A percentile compares a stretch with the other conserved stretches of the same genome.
These are phyloP conservation scores for Electrophaes corylata DNA, from an alignment of 2,888 invertebrate genomes.

Conservation along the genomic window DNA sequence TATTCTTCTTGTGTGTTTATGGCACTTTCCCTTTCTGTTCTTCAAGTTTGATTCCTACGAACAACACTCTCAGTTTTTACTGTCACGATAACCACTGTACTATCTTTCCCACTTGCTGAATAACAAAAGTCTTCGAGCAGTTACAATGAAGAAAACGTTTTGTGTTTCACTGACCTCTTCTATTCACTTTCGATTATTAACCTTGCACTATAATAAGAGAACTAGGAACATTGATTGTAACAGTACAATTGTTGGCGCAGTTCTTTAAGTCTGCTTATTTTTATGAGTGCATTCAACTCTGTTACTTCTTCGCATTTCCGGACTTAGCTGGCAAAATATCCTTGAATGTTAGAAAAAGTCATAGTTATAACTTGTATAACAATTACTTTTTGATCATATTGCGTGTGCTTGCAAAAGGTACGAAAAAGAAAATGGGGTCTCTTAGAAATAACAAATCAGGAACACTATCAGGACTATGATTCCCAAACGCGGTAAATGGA, in stretches of 20 bases:
- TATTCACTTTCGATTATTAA: slow-evolving; percentile 4
- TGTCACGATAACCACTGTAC: background rate
- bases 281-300: slow-evolving; percentile 18
- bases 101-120: background rate
- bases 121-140: background rate
- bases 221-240: slow-evolving; percentile 18
- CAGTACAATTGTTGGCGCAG: slow-evolving; percentile 6
- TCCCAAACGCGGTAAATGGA: too few relatives aligned
- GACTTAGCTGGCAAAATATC: slow-evolving; percentile 17
- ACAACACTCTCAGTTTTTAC: background rate
- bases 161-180: slow-evolving; percentile 7
- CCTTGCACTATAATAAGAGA: background rate
- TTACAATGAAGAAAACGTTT: slow-evolving; percentile 6
- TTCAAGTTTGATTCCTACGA: background rate
- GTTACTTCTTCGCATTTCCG: slow-evolving; percentile 6
- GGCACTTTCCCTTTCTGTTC: background rate
- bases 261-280: slow-evolving; percentile 10
- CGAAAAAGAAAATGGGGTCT: background rate
- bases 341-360: background rate
- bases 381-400: background rate
- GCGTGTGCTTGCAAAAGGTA: slow-evolving; percentile 25
- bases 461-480: too few relatives aligned
- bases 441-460: background rate
- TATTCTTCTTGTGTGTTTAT: background rate
- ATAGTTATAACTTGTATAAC: background rate